Conservation (phyloP, 2,113 vertebrate genomes). For the Clupea harengus region DNA sequence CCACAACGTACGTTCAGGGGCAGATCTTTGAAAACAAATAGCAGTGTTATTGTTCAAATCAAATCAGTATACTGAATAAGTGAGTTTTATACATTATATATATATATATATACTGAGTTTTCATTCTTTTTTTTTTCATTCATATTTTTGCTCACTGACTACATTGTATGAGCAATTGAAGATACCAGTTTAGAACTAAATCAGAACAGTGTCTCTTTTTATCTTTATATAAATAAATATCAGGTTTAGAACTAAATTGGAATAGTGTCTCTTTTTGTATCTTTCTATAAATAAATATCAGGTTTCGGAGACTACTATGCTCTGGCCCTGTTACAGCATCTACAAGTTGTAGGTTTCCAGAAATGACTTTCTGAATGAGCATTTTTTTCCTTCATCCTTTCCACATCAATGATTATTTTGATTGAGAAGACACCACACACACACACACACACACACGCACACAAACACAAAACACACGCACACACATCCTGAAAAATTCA, state of each 20-base stretch:
- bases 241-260: not conserved
- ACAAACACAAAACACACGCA: not conserved
- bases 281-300: not conserved
- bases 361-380: not conserved
- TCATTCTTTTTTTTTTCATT: not conserved
- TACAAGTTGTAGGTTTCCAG: not conserved
- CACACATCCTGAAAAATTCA: not conserved
- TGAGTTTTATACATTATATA: too few relatives aligned
- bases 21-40: not conserved
- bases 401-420: not conserved
- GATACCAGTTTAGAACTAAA: not conserved
- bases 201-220: not conserved
- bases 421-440: not conserved
- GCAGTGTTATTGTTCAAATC: not conserved
- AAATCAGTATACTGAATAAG: not conserved
- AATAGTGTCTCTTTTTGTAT: too few relatives aligned
- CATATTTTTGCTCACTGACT: too few relatives aligned
- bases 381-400: not conserved
- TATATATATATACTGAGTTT: not conserved
- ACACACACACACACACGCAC: not conserved
- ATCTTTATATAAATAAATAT: not conserved
- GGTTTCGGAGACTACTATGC: not conserved
- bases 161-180: not conserved
- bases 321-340: not conserved
- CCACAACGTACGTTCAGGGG: not conserved